phyloP scores from a whole-genome alignment of 92 coral and sea anemone genomes.

The Epizoanthus stellaris region DNA sequence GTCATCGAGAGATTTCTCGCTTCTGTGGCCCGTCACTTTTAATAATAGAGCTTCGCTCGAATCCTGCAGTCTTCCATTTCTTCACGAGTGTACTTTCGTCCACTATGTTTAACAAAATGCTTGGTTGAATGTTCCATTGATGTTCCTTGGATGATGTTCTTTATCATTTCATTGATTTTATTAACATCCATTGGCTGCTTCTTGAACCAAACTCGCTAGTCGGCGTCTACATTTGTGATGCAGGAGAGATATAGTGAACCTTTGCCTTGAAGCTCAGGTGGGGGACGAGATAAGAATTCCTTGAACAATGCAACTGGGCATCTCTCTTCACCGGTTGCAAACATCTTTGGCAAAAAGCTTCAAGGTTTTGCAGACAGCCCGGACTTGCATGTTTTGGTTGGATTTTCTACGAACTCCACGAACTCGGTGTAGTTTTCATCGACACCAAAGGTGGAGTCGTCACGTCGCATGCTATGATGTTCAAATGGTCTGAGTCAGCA shows the following conservation, averaged over 20 bases:
- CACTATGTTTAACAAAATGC: constrained; percentile 51
- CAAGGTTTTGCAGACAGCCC: background rate
- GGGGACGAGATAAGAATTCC: background rate
- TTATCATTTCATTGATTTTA: constrained; percentile 53
- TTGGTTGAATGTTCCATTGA: constrained; percentile 29
- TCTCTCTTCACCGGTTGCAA: constrained; percentile 27
- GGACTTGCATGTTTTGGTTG: constrained; percentile 27
- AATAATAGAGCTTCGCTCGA: constrained; percentile 54
- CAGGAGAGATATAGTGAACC: constrained; percentile 30
- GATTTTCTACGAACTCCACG: constrained; percentile 6
- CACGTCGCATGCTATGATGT: constrained; percentile 57
- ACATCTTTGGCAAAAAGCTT: constrained; percentile 20
- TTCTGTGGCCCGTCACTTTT: constrained; percentile 59
- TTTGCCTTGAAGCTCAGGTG: background rate
- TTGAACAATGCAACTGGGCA: constrained; percentile 10
- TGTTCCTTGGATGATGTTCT: constrained; percentile 41
- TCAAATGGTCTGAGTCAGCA: constrained; percentile 56
- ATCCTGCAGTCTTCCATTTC: constrained; percentile 40
- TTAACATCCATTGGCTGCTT: constrained; percentile 51
- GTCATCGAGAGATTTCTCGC: constrained; percentile 49
- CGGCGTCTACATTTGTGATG: background rate
- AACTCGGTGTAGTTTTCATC: background rate
- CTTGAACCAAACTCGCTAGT: constrained; percentile 45
- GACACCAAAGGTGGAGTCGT: background rate
- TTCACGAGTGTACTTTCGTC: constrained; percentile 44